A percentile compares a stretch with the other conserved stretches of the same genome.
These are phyloP conservation scores for Paedocypris micromegethes DNA, from an alignment of 2,797 vertebrate species.

Conservation along the genomic window DNA sequence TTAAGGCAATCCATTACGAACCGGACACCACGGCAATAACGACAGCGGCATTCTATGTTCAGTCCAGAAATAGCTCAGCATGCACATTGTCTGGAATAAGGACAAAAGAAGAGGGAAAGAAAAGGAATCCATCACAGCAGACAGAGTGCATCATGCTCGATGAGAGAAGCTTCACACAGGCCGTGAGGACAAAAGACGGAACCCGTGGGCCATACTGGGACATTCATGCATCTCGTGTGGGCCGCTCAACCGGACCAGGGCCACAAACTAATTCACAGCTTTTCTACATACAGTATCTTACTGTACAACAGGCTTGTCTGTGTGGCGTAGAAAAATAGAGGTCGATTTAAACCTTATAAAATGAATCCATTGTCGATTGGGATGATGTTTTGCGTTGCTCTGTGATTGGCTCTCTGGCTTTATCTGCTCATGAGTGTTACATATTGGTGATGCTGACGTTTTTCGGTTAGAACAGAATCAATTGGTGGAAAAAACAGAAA, in stretches of 20 bases:
- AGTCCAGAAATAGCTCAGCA: slow-evolving; percentile 71
- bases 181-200: slow-evolving; percentile 43
- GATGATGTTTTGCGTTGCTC: too few relatives aligned
- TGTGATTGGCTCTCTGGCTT: too few relatives aligned
- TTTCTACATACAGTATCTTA: background rate
- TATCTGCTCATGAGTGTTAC: too few relatives aligned
- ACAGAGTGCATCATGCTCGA: slow-evolving; percentile 34
- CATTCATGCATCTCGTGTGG: slow-evolving; percentile 63
- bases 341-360: too few relatives aligned
- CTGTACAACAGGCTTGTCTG: too few relatives aligned
- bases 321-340: slow-evolving; percentile 4
- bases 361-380: too few relatives aligned
- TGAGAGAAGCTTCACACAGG: slow-evolving; percentile 5
- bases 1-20: slow-evolving; percentile 82
- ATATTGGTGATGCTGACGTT: too few relatives aligned
- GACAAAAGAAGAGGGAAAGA: slow-evolving; percentile 54
- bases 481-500: too few relatives aligned
- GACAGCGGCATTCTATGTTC: slow-evolving; percentile 69
- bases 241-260: slow-evolving; percentile 28
- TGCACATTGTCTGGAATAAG: slow-evolving; percentile 70
- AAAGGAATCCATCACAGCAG: slow-evolving; percentile 15
- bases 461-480: too few relatives aligned
- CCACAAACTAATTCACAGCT: slow-evolving; percentile 16
- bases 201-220: slow-evolving; percentile 59
- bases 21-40: slow-evolving; percentile 73